These are phyloP conservation scores for Anabas testudineus DNA, from an alignment of 2,797 vertebrate genomes.

Conservation along the genomic window DNA sequence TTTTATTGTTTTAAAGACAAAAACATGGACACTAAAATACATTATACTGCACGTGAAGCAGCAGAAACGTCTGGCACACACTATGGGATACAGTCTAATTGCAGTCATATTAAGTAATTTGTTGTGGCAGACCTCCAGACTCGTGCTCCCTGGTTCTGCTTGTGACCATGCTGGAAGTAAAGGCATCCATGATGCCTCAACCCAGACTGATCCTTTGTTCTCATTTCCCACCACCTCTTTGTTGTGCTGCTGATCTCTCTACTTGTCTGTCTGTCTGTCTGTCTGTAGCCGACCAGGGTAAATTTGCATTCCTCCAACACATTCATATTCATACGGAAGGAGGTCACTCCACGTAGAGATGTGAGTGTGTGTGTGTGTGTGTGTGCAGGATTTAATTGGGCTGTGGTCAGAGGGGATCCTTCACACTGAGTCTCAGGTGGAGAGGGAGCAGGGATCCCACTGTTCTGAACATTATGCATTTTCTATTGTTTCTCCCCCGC, in stretches of 20 bases:
- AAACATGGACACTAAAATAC: constrained; percentile 25
- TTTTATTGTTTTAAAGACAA: constrained; percentile 41
- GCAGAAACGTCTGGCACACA: not conserved
- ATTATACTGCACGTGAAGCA: constrained; percentile 1
- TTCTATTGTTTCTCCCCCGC: constrained; percentile 71
- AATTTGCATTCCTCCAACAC: constrained; percentile 84
- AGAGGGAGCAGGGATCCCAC: constrained; percentile 82
- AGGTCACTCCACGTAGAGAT: constrained; percentile 80
- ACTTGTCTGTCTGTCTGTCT: too few species aligned
- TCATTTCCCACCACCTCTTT: constrained; percentile 75
- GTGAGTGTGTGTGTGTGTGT: constrained; percentile 37
- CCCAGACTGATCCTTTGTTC: constrained; percentile 81
- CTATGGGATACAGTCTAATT: not conserved
- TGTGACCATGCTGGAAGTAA: constrained; percentile 75
- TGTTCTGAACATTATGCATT: constrained; percentile 79
- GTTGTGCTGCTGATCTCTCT: constrained; percentile 62
- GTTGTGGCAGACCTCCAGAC: constrained; percentile 43
- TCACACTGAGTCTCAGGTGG: constrained; percentile 84
- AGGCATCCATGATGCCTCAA: constrained; percentile 79
- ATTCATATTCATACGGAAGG: constrained; percentile 87
- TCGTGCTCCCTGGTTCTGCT: constrained; percentile 35
- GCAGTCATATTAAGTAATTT: constrained; percentile 30
- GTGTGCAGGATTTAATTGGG: constrained; percentile 82
- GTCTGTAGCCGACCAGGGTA: constrained; percentile 51
- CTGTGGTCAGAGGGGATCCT: constrained; percentile 84